Evolutionary conservation across 1,140 invertebrate genomes (phyloP).

Genomic region (Megalopta genalis): DNA sequence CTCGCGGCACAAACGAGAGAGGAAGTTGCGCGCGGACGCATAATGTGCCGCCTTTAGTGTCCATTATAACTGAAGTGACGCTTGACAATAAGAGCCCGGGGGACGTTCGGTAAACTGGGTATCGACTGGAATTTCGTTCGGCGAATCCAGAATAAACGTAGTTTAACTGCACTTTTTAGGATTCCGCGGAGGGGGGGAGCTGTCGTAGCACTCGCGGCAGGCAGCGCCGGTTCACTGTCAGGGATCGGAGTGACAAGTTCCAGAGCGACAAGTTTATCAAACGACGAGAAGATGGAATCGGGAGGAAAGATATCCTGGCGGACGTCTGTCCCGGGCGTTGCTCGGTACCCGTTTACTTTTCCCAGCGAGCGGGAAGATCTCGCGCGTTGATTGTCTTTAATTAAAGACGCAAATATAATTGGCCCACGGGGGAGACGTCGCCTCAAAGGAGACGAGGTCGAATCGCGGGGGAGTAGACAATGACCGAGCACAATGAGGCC

Average conservation of each 20-base stretch:
- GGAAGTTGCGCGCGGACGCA: too few relatives aligned
- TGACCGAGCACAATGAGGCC: slow-evolving; percentile 52
- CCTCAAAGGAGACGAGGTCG: slow-evolving; percentile 28
- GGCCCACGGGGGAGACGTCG: slow-evolving; percentile 31
- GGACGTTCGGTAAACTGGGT: too few relatives aligned
- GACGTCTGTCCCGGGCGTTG: background rate
- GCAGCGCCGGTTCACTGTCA: too few relatives aligned
- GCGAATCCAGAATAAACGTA: too few relatives aligned
- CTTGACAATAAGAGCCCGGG: too few relatives aligned
- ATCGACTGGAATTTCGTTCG: too few relatives aligned
- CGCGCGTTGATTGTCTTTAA: slow-evolving; percentile 54
- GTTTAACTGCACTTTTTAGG: too few relatives aligned
- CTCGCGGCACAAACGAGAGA: too few relatives aligned
- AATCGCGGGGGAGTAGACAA: slow-evolving; percentile 53
- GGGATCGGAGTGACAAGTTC: background rate
- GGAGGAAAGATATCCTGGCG: background rate
- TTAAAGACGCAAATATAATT: slow-evolving; percentile 58
- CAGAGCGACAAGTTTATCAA: slow-evolving; percentile 13
- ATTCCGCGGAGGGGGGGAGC: too few relatives aligned
- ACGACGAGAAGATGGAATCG: background rate
- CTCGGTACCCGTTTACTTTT: background rate
- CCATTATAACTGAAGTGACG: too few relatives aligned
- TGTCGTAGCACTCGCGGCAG: too few relatives aligned
- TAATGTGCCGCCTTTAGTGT: too few relatives aligned
- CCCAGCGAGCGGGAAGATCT: background rate